Conservation (phyloP, 2,888 invertebrate genomes). For the Coleophora deauratella region DNA sequence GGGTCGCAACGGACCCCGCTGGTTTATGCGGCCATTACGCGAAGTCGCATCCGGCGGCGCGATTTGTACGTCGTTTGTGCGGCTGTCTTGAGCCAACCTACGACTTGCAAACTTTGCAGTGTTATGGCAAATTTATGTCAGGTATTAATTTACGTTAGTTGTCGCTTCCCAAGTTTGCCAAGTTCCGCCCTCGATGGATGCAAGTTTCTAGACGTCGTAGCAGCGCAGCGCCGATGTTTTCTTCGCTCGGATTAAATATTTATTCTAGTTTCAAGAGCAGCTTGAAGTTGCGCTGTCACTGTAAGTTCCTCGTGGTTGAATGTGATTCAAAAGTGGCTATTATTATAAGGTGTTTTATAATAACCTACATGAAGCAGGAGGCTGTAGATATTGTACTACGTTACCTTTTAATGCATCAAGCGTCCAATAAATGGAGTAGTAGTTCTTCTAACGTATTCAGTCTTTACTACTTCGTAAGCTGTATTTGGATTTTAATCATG, state of each 20-base stretch:
- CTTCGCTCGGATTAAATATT: conserved; percentile 59
- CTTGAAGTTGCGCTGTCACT: conserved; percentile 32
- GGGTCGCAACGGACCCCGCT: conserved; percentile 44
- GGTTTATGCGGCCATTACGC: conserved; percentile 55
- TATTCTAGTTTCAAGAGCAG: conserved; percentile 43
- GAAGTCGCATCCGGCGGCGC: conserved; percentile 44
- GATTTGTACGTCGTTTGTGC: conserved; percentile 45
- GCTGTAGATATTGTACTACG: no score
- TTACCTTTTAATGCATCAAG: no score
- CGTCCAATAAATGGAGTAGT: no score
- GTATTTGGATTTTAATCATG: no score
- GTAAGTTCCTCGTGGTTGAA: conserved; percentile 16
- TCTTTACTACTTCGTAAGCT: no score
- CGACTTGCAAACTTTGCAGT: conserved; percentile 48
- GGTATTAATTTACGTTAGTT: conserved; percentile 71
- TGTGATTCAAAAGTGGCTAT: conserved; percentile 16
- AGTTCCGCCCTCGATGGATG: conserved; percentile 32
- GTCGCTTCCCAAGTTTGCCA: conserved; percentile 46
- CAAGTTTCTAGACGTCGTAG: conserved; percentile 33
- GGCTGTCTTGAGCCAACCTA: conserved; percentile 48
- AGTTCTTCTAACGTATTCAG: no score
- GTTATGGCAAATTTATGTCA: conserved; percentile 73
- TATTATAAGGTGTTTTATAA: conserved; percentile 3
- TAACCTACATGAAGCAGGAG: no score
- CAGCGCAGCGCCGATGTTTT: conserved; percentile 37